phyloP scores from a whole-genome alignment of 2,888 invertebrate genomes.

The Troglohyphantes excavatus region DNA sequence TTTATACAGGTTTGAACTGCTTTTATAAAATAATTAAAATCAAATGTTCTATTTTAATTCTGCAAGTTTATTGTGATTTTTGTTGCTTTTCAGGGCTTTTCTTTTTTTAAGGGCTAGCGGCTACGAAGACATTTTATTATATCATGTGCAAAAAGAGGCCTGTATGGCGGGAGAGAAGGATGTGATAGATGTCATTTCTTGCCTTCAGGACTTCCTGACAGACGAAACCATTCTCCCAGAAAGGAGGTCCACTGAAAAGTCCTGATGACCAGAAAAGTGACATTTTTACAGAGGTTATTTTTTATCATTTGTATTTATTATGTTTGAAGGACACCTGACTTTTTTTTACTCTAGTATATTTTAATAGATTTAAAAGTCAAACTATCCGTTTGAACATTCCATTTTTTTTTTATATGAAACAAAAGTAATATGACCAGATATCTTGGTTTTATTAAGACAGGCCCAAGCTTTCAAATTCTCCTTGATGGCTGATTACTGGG shows the following conservation, averaged over 20 bases:
- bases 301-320: background rate
- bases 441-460: no score
- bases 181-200: conserved; percentile 57
- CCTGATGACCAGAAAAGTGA: background rate
- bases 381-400: no score
- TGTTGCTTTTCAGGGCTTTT: conserved; percentile 44
- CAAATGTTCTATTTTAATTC: no score
- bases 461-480: no score
- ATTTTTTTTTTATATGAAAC: no score
- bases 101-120: conserved; percentile 69
- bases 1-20: conserved; percentile 50
- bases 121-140: conserved; percentile 64
- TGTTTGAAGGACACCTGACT: no score
- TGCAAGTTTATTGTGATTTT: conserved; percentile 8
- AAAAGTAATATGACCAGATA: no score
- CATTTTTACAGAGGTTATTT: background rate
- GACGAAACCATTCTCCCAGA: background rate
- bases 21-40: no score
- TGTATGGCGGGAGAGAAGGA: conserved; percentile 41
- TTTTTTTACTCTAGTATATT: no score
- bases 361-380: no score
- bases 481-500: no score
- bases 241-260: background rate
- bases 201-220: conserved; percentile 54
- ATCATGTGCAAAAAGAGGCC: conserved; percentile 71